These are phyloP conservation scores for Hoplostethus atlanticus DNA, from an alignment of 2,797 vertebrate genomes.

Conservation along the genomic window DNA sequence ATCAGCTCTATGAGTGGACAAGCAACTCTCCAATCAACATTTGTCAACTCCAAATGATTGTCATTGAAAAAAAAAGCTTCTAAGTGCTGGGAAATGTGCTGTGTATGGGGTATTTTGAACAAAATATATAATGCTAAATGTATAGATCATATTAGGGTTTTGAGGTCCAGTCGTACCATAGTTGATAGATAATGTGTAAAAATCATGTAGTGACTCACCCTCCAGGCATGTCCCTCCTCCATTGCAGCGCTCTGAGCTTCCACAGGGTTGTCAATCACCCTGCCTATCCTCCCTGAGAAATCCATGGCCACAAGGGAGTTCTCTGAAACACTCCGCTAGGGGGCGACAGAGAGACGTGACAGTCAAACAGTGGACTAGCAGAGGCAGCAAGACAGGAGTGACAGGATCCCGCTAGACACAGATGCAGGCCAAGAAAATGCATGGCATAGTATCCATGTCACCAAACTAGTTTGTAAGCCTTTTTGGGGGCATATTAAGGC, in stretches of 20 bases:
- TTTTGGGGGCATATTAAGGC: too few species aligned
- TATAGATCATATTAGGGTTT: background rate
- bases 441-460: background rate
- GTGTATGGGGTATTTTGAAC: background rate
- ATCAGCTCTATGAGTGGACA: background rate
- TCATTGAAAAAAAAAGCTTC: too few species aligned
- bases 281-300: slow-evolving; percentile 97
- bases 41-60: too few species aligned
- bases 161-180: background rate
- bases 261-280: slow-evolving; percentile 97
- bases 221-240: slow-evolving; percentile 98
- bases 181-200: background rate
- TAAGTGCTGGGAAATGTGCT: background rate
- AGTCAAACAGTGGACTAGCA: background rate
- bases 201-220: slow-evolving; percentile 85
- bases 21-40: too few species aligned
- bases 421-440: background rate
- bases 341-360: slow-evolving; percentile 67
- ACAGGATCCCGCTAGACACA: background rate
- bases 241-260: slow-evolving; percentile 97
- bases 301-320: slow-evolving; percentile 99
- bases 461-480: background rate
- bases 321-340: slow-evolving; percentile 97
- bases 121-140: slow-evolving; percentile 7
- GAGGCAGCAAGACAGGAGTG: background rate